Base-by-base conservation (phyloP, 1,140 invertebrate genomes). In the Lepidurus arcticus region DNA sequence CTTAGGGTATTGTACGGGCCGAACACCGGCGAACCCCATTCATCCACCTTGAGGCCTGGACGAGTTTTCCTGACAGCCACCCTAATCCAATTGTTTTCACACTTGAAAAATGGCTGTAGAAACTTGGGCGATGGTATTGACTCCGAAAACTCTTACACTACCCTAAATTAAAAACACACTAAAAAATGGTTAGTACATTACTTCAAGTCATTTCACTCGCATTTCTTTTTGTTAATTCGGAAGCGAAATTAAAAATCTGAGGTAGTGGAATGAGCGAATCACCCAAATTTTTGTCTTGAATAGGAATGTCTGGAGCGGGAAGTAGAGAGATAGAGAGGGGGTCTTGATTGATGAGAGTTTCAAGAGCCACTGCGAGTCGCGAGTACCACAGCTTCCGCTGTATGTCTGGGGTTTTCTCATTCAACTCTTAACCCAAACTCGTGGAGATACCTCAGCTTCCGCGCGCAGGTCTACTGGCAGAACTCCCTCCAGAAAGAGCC, bases 381-480 rank as follows among this genome's bases (percentile, higher is more conserved):
- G 53, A 16, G 53, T 65, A 65, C 53, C 53, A 21, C 53, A 65
- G 21, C 53, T 65, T 65, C 53, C 53, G 53, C 13, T 65, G 1
- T 65, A 65, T 65, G 53, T n/a, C 16, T 65, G 13, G 53, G n/a
- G 8, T 47, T 34, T 34, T 34, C 34, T 16, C 45, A 47, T 47
- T 47, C 53, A 65, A 65, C 21, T 21, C 53, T 16, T 21, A 65
- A 65, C 53, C 53, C 53, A 13, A 65, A 21, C 53, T 65, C 13
- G 53, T 4, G 13, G 53, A 65, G 53, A 65, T 65, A 21, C 53
- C 53, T 65, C 53, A 65, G 53, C 53, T 65, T 65, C 53, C 53
- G 53, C 21, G 53, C 53, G 53, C 53, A 65, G 53, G 53, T 65
- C 53, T 16, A 65, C 53, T 65, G 53, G 1, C 4, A 10, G 4